Evolutionary conservation across 2,797 vertebrate species (phyloP).

Genomic region (Enteromius trimaculatus): DNA sequence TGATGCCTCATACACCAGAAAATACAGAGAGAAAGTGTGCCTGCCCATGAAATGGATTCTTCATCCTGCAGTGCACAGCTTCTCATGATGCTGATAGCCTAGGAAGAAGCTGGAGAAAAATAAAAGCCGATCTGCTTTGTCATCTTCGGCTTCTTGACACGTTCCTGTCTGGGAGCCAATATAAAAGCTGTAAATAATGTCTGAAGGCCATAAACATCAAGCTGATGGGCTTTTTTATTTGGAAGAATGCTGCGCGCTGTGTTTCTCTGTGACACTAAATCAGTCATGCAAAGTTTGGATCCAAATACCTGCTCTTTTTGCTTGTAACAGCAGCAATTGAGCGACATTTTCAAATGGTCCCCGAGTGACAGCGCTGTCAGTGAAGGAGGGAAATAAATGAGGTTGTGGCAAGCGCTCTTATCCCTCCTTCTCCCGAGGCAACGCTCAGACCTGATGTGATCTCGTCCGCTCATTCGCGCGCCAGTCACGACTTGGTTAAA

Average conservation of each 20-base stretch:
- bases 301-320: conserved; percentile 54
- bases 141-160: conserved; percentile 36
- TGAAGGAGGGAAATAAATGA: conserved; percentile 59
- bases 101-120: neutral
- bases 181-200: conserved; percentile 44
- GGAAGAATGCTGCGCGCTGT: conserved; percentile 8
- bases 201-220: conserved; percentile 50
- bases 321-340: conserved; percentile 49
- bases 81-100: conserved; percentile 19
- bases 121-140: conserved; percentile 44
- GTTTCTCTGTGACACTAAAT: conserved; percentile 51
- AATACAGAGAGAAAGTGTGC: conserved; percentile 28
- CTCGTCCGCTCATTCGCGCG: conserved; percentile 43
- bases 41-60: conserved; percentile 45
- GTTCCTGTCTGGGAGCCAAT: conserved; percentile 24
- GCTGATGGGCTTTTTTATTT: conserved; percentile 38
- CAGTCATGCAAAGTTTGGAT: conserved; percentile 38
- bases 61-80: conserved; percentile 29
- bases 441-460: conserved; percentile 58
- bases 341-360: conserved; percentile 49
- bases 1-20: conserved; percentile 23
- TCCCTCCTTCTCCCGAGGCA: conserved; percentile 36
- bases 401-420: conserved; percentile 59
- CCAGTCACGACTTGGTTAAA: conserved; percentile 36
- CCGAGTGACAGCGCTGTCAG: conserved; percentile 65